These are phyloP conservation scores for Diglossa cyanea DNA, from an alignment of 2,797 vertebrate species.

Conservation along the genomic window DNA sequence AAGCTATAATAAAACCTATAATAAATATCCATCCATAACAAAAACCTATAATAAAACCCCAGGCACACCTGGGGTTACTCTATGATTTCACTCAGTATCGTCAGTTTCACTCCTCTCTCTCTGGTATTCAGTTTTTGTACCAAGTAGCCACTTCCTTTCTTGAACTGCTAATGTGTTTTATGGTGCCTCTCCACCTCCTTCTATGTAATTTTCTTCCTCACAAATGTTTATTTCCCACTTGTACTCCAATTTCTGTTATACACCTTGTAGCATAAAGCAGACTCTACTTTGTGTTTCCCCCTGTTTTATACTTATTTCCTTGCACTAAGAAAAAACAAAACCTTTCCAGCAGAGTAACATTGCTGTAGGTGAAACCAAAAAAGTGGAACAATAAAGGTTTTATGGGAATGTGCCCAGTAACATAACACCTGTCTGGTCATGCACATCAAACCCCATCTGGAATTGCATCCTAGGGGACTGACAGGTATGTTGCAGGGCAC, in stretches of 20 bases:
- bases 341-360: not conserved
- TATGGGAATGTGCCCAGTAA: not conserved
- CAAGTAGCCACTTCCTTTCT: not conserved
- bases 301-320: not conserved
- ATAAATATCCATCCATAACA: not conserved
- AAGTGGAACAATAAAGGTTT: not conserved
- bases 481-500: not conserved
- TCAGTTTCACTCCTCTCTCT: not conserved
- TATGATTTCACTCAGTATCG: not conserved
- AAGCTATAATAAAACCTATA: not conserved
- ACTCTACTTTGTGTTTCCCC: not conserved
- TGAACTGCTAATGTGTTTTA: not conserved
- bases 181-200: not conserved
- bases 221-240: not conserved
- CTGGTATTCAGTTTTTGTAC: not conserved
- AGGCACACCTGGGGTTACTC: not conserved
- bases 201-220: not conserved
- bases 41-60: not conserved
- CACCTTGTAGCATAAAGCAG: not conserved
- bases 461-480: not conserved
- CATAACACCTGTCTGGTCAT: rapidly evolving
- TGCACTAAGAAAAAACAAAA: not conserved
- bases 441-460: not conserved
- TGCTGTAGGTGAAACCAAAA: not conserved
- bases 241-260: not conserved